These are phyloP conservation scores for Anableps anableps DNA, from an alignment of 2,797 vertebrate genomes.

Conservation along the genomic window DNA sequence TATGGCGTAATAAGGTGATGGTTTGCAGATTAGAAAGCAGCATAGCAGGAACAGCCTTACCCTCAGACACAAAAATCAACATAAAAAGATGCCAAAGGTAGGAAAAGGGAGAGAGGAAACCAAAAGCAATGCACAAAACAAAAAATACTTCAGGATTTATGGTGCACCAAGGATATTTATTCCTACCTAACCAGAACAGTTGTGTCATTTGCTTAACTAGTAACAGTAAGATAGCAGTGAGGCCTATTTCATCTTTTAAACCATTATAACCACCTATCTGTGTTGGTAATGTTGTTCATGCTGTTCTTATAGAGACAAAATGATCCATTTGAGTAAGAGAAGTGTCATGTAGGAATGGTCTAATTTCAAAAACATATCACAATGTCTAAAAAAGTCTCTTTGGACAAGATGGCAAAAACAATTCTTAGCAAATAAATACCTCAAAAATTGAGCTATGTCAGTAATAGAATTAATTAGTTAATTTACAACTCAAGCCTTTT, in stretches of 20 bases:
- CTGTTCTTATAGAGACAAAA: neutral
- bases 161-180: neutral
- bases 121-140: neutral
- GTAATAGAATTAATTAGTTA: neutral
- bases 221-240: neutral
- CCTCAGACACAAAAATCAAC: neutral
- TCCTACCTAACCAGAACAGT: neutral
- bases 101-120: neutral
- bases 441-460: conserved; percentile 9
- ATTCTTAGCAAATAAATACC: neutral
- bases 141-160: neutral
- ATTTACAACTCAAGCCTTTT: neutral
- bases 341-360: neutral
- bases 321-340: neutral
- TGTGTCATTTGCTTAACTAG: neutral
- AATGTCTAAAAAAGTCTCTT: neutral
- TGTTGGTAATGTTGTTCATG: neutral
- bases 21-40: neutral
- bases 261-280: neutral
- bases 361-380: neutral
- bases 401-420: neutral
- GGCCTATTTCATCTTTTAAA: neutral
- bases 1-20: neutral
- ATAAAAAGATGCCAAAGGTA: neutral
- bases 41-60: neutral